Conservation (phyloP, 2,113 vertebrate species). For the Notechis scutatus region DNA sequence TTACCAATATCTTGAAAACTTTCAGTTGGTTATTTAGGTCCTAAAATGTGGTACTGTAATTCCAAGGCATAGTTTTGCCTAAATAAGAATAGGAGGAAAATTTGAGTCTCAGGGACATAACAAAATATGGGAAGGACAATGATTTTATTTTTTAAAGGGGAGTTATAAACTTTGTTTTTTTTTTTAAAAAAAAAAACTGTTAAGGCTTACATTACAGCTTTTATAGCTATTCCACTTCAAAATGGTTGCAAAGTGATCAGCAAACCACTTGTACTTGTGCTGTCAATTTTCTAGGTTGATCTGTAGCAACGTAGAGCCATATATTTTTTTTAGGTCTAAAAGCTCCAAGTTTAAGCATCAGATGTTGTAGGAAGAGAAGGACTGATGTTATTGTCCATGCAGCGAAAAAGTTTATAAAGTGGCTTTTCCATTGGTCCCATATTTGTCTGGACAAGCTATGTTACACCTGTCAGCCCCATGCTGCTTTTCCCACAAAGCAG, state of each 20-base stretch:
- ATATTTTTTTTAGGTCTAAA: background rate
- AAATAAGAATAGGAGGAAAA: background rate
- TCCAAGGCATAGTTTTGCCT: background rate
- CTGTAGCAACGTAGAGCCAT: background rate
- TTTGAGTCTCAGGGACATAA: background rate
- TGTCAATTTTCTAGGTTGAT: background rate
- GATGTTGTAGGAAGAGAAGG: background rate
- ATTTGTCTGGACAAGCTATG: background rate
- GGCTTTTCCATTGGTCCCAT: background rate
- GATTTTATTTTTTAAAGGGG: background rate
- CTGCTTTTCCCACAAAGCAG: background rate
- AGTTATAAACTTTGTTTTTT: background rate
- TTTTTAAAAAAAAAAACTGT: background rate
- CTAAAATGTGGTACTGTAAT: background rate
- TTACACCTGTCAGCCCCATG: background rate
- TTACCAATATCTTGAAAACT: background rate
- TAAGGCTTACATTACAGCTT: background rate
- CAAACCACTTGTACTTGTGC: background rate
- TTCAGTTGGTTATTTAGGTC: background rate
- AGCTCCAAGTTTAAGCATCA: background rate
- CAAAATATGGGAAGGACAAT: background rate
- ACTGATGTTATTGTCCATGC: background rate
- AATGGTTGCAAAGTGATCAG: background rate
- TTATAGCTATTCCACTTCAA: background rate
- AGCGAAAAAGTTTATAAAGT: background rate